phyloP scores from a whole-genome alignment of 2,113 vertebrate species.

The Xiphophorus couchianus region DNA sequence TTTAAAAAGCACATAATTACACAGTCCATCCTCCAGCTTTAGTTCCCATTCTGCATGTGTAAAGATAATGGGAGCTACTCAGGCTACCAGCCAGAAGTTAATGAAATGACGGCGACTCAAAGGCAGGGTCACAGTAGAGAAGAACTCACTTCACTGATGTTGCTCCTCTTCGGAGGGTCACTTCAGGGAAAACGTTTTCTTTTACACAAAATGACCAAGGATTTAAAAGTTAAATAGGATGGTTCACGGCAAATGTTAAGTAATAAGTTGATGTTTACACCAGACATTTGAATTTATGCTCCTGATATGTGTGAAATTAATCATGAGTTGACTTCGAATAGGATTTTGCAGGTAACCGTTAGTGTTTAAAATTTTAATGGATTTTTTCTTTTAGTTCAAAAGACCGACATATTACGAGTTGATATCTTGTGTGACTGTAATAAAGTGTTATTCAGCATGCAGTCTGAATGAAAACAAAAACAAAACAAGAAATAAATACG shows the following conservation, averaged over 20 bases:
- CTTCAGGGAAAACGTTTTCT: slow-evolving; percentile 11
- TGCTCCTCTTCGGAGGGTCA: slow-evolving; percentile 31
- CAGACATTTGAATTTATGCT: slow-evolving; percentile 5
- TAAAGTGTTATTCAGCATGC: background rate
- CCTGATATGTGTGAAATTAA: slow-evolving; percentile 59
- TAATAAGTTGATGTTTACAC: background rate
- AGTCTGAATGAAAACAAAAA: background rate
- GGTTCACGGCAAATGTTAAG: slow-evolving; percentile 37
- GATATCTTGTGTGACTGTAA: slow-evolving; percentile 31
- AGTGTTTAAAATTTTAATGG: background rate
- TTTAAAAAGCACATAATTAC: slow-evolving; percentile 76
- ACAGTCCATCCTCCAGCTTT: slow-evolving; percentile 38
- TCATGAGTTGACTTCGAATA: background rate
- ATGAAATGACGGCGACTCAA: slow-evolving; percentile 74
- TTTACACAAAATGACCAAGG: slow-evolving; percentile 50
- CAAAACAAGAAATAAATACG: background rate
- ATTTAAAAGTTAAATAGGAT: slow-evolving; percentile 39
- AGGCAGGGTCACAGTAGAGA: slow-evolving; percentile 59
- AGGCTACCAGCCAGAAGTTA: slow-evolving; percentile 63
- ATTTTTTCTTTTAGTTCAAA: background rate
- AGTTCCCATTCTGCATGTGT: slow-evolving; percentile 56
- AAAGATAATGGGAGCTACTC: slow-evolving; percentile 61
- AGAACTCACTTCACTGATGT: slow-evolving; percentile 34
- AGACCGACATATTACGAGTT: slow-evolving; percentile 3
- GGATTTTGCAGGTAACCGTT: background rate